phyloP scores from a whole-genome alignment of 2,888 invertebrate species.

The Tetranychus piercei region DNA sequence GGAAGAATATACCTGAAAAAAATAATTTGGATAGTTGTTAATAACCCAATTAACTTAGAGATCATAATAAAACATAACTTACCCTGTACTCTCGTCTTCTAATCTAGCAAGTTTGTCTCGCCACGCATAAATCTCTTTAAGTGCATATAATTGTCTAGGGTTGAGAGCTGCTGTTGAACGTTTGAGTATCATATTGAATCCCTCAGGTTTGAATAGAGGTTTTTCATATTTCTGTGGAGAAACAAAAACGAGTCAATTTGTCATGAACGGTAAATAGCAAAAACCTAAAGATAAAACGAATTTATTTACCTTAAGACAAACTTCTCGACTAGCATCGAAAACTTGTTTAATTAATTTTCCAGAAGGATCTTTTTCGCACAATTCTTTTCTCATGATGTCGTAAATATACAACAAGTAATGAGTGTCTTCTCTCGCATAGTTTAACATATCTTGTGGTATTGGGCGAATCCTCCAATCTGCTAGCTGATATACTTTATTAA shows the following conservation, averaged over 20 bases:
- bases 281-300: not conserved
- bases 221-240: constrained; percentile 40
- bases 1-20: constrained; percentile 63
- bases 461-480: constrained; percentile 91
- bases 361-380: constrained; percentile 47
- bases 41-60: not conserved
- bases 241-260: not conserved
- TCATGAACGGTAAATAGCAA: not conserved
- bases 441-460: constrained; percentile 53
- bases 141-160: constrained; percentile 60
- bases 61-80: constrained; percentile 28
- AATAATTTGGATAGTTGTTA: constrained; percentile 19
- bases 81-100: constrained; percentile 76
- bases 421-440: constrained; percentile 80
- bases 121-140: constrained; percentile 66
- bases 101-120: constrained; percentile 60
- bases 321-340: constrained; percentile 50
- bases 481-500: constrained; percentile 75
- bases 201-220: constrained; percentile 47
- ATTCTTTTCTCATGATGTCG: constrained; percentile 52
- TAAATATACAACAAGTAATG: constrained; percentile 82
- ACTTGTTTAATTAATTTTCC: constrained; percentile 48
- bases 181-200: constrained; percentile 54
- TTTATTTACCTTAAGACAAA: constrained; percentile 46
- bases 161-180: constrained; percentile 63